These are phyloP conservation scores for Patella ulyssiponensis DNA, from an alignment of 2,888 invertebrate species.

Conservation along the genomic window DNA sequence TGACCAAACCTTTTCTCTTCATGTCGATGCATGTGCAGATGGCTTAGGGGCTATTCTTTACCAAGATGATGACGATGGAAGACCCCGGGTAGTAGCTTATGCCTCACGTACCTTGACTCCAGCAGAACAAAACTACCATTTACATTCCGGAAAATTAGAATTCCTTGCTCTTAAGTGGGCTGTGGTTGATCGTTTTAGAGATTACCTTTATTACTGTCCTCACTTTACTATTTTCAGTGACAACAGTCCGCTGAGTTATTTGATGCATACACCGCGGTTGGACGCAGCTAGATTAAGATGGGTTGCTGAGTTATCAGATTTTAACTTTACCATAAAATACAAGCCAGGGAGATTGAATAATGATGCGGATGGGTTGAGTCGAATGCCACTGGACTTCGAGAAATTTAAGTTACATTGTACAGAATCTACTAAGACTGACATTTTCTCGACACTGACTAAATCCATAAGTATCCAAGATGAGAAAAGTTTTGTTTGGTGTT, in stretches of 20 bases:
- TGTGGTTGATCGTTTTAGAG: slow-evolving; percentile 36
- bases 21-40: slow-evolving; percentile 56
- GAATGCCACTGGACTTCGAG: slow-evolving; percentile 34
- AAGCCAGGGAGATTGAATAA: slow-evolving; percentile 30
- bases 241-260: slow-evolving; percentile 37
- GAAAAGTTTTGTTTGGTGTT: neutral
- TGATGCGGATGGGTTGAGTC: slow-evolving; percentile 33
- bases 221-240: slow-evolving; percentile 37
- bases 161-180: slow-evolving; percentile 41
- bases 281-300: slow-evolving; percentile 34
- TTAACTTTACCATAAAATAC: slow-evolving; percentile 36
- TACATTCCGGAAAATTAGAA: slow-evolving; percentile 40
- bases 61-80: slow-evolving; percentile 34
- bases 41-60: slow-evolving; percentile 42
- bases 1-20: slow-evolving; percentile 4
- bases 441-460: slow-evolving; percentile 2
- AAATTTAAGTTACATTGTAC: slow-evolving; percentile 22
- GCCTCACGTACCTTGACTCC: slow-evolving; percentile 42
- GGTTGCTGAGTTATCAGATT: slow-evolving; percentile 40
- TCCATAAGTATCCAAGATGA: slow-evolving; percentile 12
- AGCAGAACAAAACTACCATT: slow-evolving; percentile 47
- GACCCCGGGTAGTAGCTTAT: slow-evolving; percentile 39
- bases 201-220: slow-evolving; percentile 40
- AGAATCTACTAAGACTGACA: neutral
- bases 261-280: slow-evolving; percentile 29